Percentiles rank a stretch among this genome's conserved stretches.
Evolutionary conservation across 2,888 invertebrate species (phyloP).

Genomic region (Sympetrum striolatum): DNA sequence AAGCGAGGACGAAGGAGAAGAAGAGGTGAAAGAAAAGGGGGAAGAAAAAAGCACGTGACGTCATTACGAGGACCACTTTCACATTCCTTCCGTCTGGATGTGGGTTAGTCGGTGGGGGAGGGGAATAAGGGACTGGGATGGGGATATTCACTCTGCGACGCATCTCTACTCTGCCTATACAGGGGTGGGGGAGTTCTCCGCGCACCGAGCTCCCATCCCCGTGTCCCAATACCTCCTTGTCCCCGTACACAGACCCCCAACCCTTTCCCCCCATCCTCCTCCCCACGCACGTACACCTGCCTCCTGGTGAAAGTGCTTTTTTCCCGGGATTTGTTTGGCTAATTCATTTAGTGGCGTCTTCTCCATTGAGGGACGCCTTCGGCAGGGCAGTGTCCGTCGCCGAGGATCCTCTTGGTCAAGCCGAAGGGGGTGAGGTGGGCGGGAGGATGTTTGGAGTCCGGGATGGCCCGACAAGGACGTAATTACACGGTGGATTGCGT

Average conservation of each 20-base stretch:
- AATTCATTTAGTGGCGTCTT: constrained; percentile 1
- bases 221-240: neutral
- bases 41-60: constrained; percentile 44
- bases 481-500: neutral
- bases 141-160: constrained; percentile 8
- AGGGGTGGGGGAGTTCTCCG: neutral
- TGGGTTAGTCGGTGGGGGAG: constrained; percentile 8
- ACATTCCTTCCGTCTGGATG: constrained; percentile 52
- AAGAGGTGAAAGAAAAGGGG: neutral
- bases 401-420: neutral
- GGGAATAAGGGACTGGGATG: neutral
- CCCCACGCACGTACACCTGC: constrained; percentile 28
- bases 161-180: neutral
- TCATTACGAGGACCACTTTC: constrained; percentile 56
- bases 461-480: neutral
- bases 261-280: neutral
- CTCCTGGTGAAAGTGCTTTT: constrained; percentile 31
- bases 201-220: neutral
- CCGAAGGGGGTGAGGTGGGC: neutral
- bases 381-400: constrained; percentile 13
- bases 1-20: neutral
- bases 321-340: constrained; percentile 39
- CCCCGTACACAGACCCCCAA: neutral
- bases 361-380: neutral
- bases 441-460: neutral